Conservation (phyloP, 2,113 vertebrate genomes). For the Anseranas semipalmata region DNA sequence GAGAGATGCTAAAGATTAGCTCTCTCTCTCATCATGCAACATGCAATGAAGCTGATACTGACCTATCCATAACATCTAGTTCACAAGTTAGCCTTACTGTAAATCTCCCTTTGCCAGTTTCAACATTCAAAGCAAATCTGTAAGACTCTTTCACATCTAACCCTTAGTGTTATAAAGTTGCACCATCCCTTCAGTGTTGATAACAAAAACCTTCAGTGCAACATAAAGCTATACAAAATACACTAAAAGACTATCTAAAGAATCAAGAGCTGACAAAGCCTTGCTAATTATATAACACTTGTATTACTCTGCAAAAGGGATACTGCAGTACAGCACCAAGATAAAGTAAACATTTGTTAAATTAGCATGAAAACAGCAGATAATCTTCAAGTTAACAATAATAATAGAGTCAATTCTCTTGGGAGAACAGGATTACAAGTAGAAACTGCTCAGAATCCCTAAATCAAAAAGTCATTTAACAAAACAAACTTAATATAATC, state of each 20-base stretch:
- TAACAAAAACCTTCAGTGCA: constrained; percentile 35
- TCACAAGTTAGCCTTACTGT: constrained; percentile 61
- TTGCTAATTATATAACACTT: constrained; percentile 55
- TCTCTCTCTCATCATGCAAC: constrained; percentile 90
- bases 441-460: constrained; percentile 79
- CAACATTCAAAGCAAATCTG: constrained; percentile 52
- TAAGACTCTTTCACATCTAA: constrained; percentile 61
- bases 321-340: constrained; percentile 44
- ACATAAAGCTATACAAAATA: constrained; percentile 19
- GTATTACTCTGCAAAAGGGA: constrained; percentile 49
- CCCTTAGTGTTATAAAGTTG: constrained; percentile 46
- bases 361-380: constrained; percentile 78
- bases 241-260: constrained; percentile 48
- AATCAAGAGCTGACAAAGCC: constrained; percentile 51
- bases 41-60: constrained; percentile 87
- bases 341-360: constrained; percentile 76
- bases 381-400: constrained; percentile 80
- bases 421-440: constrained; percentile 75
- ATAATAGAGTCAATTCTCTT: constrained; percentile 75
- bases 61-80: constrained; percentile 73
- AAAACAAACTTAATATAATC: constrained; percentile 82
- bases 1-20: constrained; percentile 93
- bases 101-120: constrained; percentile 66
- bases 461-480: constrained; percentile 81
- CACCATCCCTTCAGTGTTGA: constrained; percentile 45